Conservation (phyloP, 1,140 invertebrate species). For the Nasonia vitripennis region DNA sequence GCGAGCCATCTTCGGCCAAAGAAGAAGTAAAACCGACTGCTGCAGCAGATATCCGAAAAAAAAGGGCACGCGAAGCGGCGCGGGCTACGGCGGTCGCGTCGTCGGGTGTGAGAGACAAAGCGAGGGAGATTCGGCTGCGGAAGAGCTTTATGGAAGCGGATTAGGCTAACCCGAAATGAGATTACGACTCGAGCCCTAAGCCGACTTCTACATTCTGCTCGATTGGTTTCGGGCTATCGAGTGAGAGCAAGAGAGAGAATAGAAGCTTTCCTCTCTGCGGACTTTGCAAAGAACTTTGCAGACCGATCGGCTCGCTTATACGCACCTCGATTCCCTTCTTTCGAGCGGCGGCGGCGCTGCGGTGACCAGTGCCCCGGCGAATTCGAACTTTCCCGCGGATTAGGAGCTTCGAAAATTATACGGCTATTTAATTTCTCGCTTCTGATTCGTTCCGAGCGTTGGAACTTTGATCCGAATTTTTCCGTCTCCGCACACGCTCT, state of each 20-base stretch:
- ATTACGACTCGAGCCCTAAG: slow-evolving; percentile 58
- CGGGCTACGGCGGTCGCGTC: background rate
- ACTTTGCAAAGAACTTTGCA: slow-evolving; percentile 46
- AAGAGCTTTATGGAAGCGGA: slow-evolving; percentile 59
- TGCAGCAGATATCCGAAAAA: background rate
- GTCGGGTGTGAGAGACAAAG: background rate
- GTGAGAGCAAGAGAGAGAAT: slow-evolving; percentile 45
- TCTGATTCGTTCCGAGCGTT: background rate
- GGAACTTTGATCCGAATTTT: background rate
- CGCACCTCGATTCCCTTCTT: slow-evolving; percentile 25
- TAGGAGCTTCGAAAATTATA: slow-evolving; percentile 30
- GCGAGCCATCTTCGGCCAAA: background rate
- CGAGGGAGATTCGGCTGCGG: slow-evolving; percentile 14
- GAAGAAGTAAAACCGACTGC: slow-evolving; percentile 5
- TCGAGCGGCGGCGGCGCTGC: background rate
- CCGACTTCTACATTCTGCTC: slow-evolving; percentile 59
- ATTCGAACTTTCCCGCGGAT: slow-evolving; percentile 30
- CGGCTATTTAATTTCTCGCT: background rate
- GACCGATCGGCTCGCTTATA: slow-evolving; percentile 36
- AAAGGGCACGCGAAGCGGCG: background rate
- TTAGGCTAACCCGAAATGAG: slow-evolving; percentile 58
- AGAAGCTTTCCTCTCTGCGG: background rate
- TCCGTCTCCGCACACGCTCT: no score
- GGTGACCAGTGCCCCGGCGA: background rate
- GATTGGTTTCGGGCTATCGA: slow-evolving; percentile 55